phyloP scores from a whole-genome alignment of 2,888 invertebrate species.

The Nomada goodeniana region DNA sequence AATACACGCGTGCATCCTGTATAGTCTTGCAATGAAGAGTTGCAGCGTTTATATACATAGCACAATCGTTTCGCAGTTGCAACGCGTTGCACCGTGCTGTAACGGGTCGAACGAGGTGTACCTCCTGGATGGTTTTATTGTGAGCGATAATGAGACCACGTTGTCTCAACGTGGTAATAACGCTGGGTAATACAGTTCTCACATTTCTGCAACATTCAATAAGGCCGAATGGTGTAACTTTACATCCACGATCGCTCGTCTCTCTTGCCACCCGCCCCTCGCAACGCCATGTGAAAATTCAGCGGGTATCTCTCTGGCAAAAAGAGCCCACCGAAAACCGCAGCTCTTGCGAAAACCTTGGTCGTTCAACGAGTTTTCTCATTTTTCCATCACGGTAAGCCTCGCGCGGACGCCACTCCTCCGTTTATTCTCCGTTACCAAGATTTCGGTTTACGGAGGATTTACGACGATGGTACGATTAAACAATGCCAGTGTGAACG shows the following conservation, averaged over 20 bases:
- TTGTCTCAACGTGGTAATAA: no score
- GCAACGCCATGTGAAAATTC: slow-evolving; percentile 58
- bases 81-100: no score
- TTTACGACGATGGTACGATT: neutral
- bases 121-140: slow-evolving; percentile 34
- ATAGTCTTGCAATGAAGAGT: slow-evolving; percentile 1
- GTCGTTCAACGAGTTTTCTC: slow-evolving; percentile 49
- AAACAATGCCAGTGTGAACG: neutral
- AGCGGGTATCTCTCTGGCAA: slow-evolving; percentile 49
- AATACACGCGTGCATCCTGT: slow-evolving; percentile 8
- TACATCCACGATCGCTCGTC: slow-evolving; percentile 41
- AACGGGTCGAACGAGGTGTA: slow-evolving; percentile 10
- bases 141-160: slow-evolving; percentile 50
- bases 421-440: slow-evolving; percentile 36
- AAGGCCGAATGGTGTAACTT: slow-evolving; percentile 62
- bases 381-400: slow-evolving; percentile 50
- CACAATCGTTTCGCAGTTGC: slow-evolving; percentile 21
- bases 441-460: slow-evolving; percentile 27
- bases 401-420: slow-evolving; percentile 22
- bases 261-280: neutral
- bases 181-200: slow-evolving; percentile 54
- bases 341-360: slow-evolving; percentile 53
- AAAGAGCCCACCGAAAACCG: slow-evolving; percentile 60
- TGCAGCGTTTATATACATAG: slow-evolving; percentile 5
- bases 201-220: slow-evolving; percentile 63